Percentiles rank a stretch among this genome's conserved stretches.
Evolutionary conservation across 2,113 vertebrate species (phyloP).

Genomic region (Gnathonemus longibarbis): DNA sequence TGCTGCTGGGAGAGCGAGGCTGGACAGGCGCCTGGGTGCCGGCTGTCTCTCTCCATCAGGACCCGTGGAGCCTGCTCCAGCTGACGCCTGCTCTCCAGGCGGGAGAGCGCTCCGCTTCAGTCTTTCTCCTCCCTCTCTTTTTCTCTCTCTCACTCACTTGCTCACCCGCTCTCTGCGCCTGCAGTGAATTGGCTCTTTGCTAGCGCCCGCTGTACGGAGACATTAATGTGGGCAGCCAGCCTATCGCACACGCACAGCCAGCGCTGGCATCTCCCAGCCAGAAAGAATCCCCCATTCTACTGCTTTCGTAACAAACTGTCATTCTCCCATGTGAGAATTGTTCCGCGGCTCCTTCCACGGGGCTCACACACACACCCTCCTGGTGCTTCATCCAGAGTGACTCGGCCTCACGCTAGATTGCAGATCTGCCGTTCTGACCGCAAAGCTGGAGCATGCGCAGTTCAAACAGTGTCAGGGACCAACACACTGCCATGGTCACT

Average conservation of each 20-base stretch:
- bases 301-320: background rate
- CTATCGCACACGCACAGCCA: background rate
- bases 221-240: conserved; percentile 7
- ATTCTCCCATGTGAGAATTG: too few relatives aligned
- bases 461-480: background rate
- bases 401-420: too few relatives aligned
- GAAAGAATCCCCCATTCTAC: background rate
- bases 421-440: background rate
- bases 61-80: background rate
- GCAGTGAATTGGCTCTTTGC: background rate
- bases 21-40: background rate
- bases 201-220: background rate
- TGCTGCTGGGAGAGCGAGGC: background rate
- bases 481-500: background rate
- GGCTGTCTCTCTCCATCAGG: background rate
- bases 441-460: background rate
- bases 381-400: background rate
- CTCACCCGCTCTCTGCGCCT: conserved; percentile 13
- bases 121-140: conserved; percentile 10
- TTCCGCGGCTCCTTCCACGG: background rate
- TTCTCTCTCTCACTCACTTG: conserved; percentile 20
- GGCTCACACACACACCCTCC: background rate
- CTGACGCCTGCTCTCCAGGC: background rate
- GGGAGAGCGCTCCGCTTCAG: background rate
- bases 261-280: background rate